phyloP scores from a whole-genome alignment of 2,113 vertebrate species.

The Antigone vipio region DNA sequence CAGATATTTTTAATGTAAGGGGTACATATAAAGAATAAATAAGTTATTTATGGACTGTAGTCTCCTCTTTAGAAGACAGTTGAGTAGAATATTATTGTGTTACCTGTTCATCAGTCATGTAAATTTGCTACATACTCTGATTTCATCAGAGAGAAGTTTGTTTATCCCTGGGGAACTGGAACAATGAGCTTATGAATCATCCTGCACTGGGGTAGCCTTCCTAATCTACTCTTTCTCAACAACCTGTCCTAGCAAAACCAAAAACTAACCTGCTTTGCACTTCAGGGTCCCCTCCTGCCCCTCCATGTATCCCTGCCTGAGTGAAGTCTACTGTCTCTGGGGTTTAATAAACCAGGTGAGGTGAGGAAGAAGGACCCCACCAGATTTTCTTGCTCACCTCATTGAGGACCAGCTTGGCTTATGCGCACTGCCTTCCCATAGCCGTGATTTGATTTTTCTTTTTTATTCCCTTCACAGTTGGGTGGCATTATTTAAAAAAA shows the following conservation, averaged over 20 bases:
- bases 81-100: neutral
- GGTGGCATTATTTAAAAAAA: neutral
- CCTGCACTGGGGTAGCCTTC: neutral
- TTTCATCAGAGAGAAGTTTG: neutral
- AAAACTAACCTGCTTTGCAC: neutral
- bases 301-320: neutral
- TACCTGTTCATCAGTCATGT: neutral
- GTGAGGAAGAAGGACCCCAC: neutral
- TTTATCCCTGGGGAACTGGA: neutral
- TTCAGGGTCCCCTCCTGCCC: neutral
- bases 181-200: neutral
- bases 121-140: neutral
- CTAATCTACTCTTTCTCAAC: neutral
- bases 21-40: neutral
- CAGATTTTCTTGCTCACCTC: neutral
- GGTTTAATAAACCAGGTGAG: neutral
- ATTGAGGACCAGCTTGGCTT: neutral
- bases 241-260: neutral
- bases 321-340: neutral
- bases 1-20: neutral
- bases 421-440: neutral
- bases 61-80: neutral
- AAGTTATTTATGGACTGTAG: neutral
- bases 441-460: neutral
- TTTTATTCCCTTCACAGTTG: conserved; percentile 21